phyloP scores from a whole-genome alignment of 2,797 vertebrate genomes.

The Discoglossus pictus region DNA sequence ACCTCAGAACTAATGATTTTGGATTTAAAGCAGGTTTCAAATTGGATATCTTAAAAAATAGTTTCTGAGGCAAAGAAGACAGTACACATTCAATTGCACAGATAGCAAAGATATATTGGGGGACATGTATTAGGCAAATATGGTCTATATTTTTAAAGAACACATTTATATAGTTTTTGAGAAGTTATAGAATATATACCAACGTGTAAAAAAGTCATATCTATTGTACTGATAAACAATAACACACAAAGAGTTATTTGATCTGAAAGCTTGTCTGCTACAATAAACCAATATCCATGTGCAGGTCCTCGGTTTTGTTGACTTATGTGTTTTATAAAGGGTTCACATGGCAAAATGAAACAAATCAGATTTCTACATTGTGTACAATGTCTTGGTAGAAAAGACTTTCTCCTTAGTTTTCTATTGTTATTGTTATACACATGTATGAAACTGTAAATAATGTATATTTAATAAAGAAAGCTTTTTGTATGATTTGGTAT shows the following conservation, averaged over 20 bases:
- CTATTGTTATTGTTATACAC: conserved; percentile 85
- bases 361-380: conserved; percentile 69
- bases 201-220: no score
- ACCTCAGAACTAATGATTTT: no score
- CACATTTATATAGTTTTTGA: no score
- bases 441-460: conserved; percentile 81
- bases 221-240: no score
- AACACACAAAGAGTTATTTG: background rate
- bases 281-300: background rate
- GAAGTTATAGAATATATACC: no score
- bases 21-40: no score
- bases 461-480: conserved; percentile 91
- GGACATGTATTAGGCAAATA: no score
- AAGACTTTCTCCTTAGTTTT: conserved; percentile 79
- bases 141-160: no score
- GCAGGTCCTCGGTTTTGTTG: conserved; percentile 27
- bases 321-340: conserved; percentile 62
- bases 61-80: no score
- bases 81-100: no score
- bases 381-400: conserved; percentile 66
- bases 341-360: conserved; percentile 58
- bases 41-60: no score
- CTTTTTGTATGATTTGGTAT: conserved; percentile 84
- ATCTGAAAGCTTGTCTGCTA: background rate
- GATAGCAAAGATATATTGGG: no score